Evolutionary conservation across 1,140 invertebrate genomes (phyloP), one percentile per base, ranked within the genome.

Genomic region (Drosophila rhopaloa): DNA sequence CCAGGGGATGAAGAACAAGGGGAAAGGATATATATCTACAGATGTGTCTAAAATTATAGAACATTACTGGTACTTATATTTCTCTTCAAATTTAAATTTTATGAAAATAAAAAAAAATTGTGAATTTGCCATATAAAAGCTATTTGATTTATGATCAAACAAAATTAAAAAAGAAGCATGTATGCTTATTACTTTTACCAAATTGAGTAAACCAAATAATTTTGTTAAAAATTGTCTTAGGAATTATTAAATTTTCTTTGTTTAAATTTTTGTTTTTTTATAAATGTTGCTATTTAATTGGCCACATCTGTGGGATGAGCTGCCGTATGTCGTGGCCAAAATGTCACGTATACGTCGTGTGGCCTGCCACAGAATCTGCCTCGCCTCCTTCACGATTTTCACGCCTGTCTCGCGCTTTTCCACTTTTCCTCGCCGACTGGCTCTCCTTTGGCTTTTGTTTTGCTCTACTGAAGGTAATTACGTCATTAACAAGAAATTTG

Each of bases 311-410:
- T 53, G 1, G 14, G 5, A 48, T 59, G 44, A 38, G 44, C 43
- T 35, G 60, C 38, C 43, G 80, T 59, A 60, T 65, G 75, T 62
- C 61, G 50, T 86, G 79, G 79, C 82, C 74, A 76, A 86, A 86
- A 88, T 86, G 79, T 86, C 82, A 86, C 82, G 83, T 86, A 86
- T 88, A 88, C 83, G 82, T 79, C 82, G 83, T 86, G 82, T 86
- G 82, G 83, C 82, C 84, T 80, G 74, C 50, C 76, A 68, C 57
- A 46, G 55, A 83, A 67, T 75, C 68, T 38, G n/a, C 40, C 19
- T 37, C 19, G 35, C 29, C 46, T 61, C 35, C 44, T 63, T 67
- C 35, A 32, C 58, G 9, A 55, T 37, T 55, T 32, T 67, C 50
- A 68, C 32, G 76, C 61, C 57, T 40, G 51, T 71, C 53, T 44